Evolutionary conservation across 1,140 invertebrate genomes (phyloP).

Genomic region (Fopius arisanus): DNA sequence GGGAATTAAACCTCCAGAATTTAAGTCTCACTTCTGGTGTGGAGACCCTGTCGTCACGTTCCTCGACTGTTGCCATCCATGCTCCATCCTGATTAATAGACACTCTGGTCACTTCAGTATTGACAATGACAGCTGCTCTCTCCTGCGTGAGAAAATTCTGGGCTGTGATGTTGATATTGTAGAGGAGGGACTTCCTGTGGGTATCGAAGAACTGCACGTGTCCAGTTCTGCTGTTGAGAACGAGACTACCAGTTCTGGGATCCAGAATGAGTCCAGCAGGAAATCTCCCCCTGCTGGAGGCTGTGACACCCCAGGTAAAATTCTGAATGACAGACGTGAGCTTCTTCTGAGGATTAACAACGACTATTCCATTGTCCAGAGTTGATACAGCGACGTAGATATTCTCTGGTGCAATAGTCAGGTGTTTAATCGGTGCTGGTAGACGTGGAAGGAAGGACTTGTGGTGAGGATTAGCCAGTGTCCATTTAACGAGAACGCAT

Average conservation of each 20-base stretch:
- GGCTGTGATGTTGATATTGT: slow-evolving; percentile 79
- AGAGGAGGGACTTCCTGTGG: slow-evolving; percentile 72
- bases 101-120: slow-evolving; percentile 75
- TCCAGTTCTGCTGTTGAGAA: slow-evolving; percentile 80
- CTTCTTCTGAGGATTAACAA: slow-evolving; percentile 71
- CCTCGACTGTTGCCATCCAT: slow-evolving; percentile 85
- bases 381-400: slow-evolving; percentile 73
- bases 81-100: slow-evolving; percentile 72
- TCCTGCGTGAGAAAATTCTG: slow-evolving; percentile 78
- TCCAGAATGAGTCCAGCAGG: slow-evolving; percentile 75
- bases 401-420: slow-evolving; percentile 74
- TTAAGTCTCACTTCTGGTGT: slow-evolving; percentile 76
- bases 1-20: slow-evolving; percentile 77
- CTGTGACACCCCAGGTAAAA: slow-evolving; percentile 69
- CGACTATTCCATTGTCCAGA: slow-evolving; percentile 77
- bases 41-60: slow-evolving; percentile 68
- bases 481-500: slow-evolving; percentile 84
- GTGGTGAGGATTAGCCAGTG: slow-evolving; percentile 63
- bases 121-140: slow-evolving; percentile 67
- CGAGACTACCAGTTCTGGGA: slow-evolving; percentile 71
- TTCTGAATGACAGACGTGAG: slow-evolving; percentile 73
- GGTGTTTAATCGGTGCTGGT: slow-evolving; percentile 72
- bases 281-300: slow-evolving; percentile 60
- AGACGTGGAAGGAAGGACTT: slow-evolving; percentile 78
- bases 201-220: slow-evolving; percentile 84